Evolutionary conservation across 2,888 invertebrate genomes (phyloP).

Genomic region (Dryobota labecula): DNA sequence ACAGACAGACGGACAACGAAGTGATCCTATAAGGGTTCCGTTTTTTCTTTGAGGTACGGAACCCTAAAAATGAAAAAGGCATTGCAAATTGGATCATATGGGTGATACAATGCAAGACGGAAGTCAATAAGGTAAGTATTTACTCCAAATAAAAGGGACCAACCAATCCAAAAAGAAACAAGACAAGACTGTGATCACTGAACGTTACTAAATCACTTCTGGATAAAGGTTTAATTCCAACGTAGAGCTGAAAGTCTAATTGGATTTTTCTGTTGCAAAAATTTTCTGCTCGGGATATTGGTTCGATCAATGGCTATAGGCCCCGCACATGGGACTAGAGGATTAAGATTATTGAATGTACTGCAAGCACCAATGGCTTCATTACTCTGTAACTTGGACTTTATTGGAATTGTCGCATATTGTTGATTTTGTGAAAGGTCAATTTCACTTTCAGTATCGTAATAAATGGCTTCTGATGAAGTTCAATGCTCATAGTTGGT

Average conservation of each 20-base stretch:
- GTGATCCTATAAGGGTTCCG: no score
- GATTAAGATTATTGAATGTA: slow-evolving; percentile 46
- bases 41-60: no score
- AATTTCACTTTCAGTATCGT: background rate
- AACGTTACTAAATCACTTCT: slow-evolving; percentile 25
- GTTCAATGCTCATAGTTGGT: background rate
- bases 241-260: slow-evolving; percentile 40
- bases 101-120: background rate
- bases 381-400: slow-evolving; percentile 15
- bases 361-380: slow-evolving; percentile 2
- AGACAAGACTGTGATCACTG: slow-evolving; percentile 15
- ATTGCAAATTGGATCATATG: no score
- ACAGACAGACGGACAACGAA: no score
- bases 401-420: background rate
- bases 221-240: slow-evolving; percentile 39
- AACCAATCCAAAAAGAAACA: background rate
- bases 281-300: slow-evolving; percentile 43
- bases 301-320: slow-evolving; percentile 30
- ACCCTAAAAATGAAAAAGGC: no score
- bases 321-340: slow-evolving; percentile 37
- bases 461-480: no score
- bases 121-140: background rate
- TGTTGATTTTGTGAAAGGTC: background rate
- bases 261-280: slow-evolving; percentile 54
- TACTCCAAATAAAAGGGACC: background rate